Percentiles rank a stretch among this genome's conserved stretches.
These are phyloP conservation scores for Nettapus auritus DNA, from an alignment of 2,113 vertebrate species.

Conservation along the genomic window DNA sequence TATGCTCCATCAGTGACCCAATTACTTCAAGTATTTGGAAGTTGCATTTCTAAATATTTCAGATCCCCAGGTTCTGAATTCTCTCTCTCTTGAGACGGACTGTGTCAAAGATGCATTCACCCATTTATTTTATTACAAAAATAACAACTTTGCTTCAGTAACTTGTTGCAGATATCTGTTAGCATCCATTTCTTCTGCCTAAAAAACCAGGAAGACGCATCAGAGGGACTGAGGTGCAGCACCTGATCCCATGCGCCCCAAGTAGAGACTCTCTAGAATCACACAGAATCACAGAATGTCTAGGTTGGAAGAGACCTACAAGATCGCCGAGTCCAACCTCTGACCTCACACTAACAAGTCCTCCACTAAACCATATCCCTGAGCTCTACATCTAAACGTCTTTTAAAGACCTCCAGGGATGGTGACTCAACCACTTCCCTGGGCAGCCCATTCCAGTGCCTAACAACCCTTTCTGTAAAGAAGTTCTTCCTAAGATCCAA, in stretches of 20 bases:
- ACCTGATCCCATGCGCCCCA: not conserved
- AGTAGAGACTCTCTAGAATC: not conserved
- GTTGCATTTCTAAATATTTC: not conserved
- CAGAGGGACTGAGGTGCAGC: not conserved
- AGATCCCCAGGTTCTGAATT: not conserved
- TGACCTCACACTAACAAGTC: too few species aligned
- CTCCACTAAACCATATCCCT: too few species aligned
- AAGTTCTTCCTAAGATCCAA: too few species aligned
- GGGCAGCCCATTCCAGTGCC: too few species aligned
- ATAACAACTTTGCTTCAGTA: not conserved
- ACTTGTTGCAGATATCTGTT: not conserved
- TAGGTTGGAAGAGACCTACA: too few species aligned
- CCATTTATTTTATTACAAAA: not conserved
- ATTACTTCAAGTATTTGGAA: not conserved
- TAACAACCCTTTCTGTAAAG: too few species aligned
- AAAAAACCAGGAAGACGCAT: not conserved
- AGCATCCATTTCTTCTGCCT: not conserved
- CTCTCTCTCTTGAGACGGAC: fast-evolving
- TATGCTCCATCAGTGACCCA: not conserved
- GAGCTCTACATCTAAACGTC: too few species aligned
- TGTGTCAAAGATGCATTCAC: not conserved
- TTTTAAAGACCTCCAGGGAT: too few species aligned
- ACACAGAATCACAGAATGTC: too few species aligned
- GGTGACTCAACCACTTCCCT: too few species aligned
- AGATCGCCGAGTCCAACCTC: too few species aligned